phyloP scores from a whole-genome alignment of 2,888 invertebrate genomes.

The Polyploca ridens region DNA sequence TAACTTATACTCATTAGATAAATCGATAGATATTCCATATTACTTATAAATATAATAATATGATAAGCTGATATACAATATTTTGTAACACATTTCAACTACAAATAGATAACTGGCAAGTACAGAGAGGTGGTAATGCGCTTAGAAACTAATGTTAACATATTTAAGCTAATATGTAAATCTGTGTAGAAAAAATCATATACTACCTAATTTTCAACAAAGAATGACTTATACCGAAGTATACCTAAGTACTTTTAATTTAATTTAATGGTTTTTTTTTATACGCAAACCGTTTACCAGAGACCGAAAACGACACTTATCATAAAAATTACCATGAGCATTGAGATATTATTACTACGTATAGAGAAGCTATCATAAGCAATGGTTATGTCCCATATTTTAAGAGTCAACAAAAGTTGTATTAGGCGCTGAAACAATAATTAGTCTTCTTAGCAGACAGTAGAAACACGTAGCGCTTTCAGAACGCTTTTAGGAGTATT shows the following conservation, averaged over 20 bases:
- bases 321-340: too few relatives aligned
- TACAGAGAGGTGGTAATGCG: slow-evolving; percentile 3
- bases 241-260: background rate
- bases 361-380: too few relatives aligned
- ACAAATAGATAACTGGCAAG: slow-evolving; percentile 9
- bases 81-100: slow-evolving; percentile 6
- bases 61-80: slow-evolving; percentile 2
- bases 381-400: too few relatives aligned
- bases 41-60: background rate
- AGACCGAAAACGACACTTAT: background rate
- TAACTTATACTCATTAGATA: slow-evolving; percentile 1
- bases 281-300: too few relatives aligned
- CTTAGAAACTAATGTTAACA: slow-evolving; percentile 1
- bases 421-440: too few relatives aligned
- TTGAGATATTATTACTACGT: too few relatives aligned
- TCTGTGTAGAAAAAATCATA: background rate
- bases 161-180: background rate
- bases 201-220: background rate
- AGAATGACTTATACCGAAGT: too few relatives aligned
- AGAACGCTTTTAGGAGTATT: too few relatives aligned
- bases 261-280: background rate
- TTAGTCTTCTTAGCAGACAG: too few relatives aligned
- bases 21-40: background rate
- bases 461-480: too few relatives aligned
- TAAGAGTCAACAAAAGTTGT: too few relatives aligned